Evolutionary conservation across 2,113 vertebrate genomes (phyloP).

Genomic region (Perognathus longimembris): DNA sequence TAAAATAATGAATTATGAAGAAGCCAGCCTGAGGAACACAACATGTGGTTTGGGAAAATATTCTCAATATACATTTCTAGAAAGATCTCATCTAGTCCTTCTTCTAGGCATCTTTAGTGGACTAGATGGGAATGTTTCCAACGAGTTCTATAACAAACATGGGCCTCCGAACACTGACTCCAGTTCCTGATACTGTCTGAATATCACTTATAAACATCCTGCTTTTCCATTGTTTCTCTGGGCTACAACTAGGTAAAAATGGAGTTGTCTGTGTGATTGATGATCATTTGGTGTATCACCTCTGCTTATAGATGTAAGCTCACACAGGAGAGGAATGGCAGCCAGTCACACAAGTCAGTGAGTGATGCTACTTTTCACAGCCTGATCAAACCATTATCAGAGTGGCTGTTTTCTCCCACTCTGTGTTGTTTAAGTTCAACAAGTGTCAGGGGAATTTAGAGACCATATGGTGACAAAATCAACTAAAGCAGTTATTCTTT

Average conservation of each 20-base stretch:
- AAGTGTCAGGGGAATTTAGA: constrained; percentile 43
- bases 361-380: constrained; percentile 6
- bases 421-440: constrained; percentile 29
- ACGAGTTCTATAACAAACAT: no score
- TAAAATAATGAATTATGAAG: background rate
- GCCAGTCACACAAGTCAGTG: background rate
- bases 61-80: background rate
- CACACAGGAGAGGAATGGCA: background rate
- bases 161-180: background rate
- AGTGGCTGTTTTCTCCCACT: constrained; percentile 19
- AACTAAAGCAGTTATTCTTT: constrained; percentile 1
- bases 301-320: background rate
- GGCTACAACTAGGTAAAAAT: constrained; percentile 11
- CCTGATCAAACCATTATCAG: constrained; percentile 24
- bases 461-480: constrained; percentile 38
- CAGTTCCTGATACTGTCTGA: background rate
- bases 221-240: constrained; percentile 12
- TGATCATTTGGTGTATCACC: constrained; percentile 24
- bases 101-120: background rate
- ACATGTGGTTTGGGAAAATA: background rate
- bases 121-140: background rate
- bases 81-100: background rate
- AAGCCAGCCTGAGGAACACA: background rate
- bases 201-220: background rate
- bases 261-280: background rate